Percentiles rank a stretch among this genome's conserved stretches.
Evolutionary conservation across 2,888 invertebrate genomes (phyloP).

Genomic region (Lordiphosa fenestrarum): DNA sequence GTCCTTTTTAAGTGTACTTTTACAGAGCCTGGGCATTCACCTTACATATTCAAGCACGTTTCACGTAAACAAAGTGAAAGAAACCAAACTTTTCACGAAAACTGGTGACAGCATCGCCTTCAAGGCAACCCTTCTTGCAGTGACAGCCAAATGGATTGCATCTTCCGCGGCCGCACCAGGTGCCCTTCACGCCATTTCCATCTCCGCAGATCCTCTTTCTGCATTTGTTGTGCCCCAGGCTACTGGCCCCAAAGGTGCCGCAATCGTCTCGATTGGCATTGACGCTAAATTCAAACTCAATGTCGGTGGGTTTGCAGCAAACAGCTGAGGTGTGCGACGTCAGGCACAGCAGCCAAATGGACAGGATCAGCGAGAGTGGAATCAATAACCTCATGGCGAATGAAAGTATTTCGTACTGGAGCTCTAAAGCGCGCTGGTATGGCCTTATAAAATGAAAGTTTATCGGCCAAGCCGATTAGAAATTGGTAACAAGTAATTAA

Average conservation of each 20-base stretch:
- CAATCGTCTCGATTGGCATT: conserved; percentile 20
- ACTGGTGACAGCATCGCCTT: conserved; percentile 10
- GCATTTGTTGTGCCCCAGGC: conserved; percentile 26
- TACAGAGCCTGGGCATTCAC: no score
- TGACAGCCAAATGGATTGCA: conserved; percentile 39
- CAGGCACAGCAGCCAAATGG: conserved; percentile 21
- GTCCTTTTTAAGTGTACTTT: no score
- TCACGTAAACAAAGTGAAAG: conserved; percentile 33
- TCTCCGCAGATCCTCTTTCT: conserved; percentile 36
- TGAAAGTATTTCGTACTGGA: not conserved
- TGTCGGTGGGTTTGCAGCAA: conserved; percentile 41
- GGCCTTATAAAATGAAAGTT: not conserved
- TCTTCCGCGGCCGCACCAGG: conserved; percentile 36
- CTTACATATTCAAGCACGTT: no score
- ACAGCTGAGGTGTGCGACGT: conserved; percentile 18
- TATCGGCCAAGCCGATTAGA: no score
- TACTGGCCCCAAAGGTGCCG: conserved; percentile 38
- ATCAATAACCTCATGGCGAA: not conserved
- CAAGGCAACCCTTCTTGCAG: conserved; percentile 36
- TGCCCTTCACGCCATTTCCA: conserved; percentile 25
- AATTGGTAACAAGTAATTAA: no score
- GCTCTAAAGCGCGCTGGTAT: not conserved
- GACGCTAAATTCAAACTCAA: conserved; percentile 28
- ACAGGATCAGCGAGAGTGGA: conserved; percentile 6
- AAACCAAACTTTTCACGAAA: conserved; percentile 34